A percentile compares a stretch with the other conserved stretches of the same genome.
These are phyloP conservation scores for Cecropterus lyciades DNA, from an alignment of 1,140 invertebrate species.

Conservation along the genomic window DNA sequence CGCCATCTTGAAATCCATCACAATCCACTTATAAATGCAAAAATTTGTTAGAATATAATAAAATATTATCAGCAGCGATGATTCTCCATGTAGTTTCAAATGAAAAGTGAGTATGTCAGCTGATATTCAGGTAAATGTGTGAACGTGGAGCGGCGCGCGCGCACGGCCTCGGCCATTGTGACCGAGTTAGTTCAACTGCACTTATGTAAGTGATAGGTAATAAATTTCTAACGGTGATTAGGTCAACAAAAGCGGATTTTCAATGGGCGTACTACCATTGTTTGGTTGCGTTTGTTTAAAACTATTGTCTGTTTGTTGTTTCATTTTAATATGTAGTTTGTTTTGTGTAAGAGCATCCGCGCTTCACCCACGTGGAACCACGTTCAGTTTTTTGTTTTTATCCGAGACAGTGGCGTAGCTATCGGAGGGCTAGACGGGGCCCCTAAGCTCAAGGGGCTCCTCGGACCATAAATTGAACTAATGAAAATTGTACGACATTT, in stretches of 20 bases:
- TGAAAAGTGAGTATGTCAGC: slow-evolving; percentile 24
- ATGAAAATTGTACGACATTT: no score
- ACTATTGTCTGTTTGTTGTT: no score
- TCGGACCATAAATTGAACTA: no score
- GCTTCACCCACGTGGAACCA: no score
- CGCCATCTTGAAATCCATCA: slow-evolving; percentile 32
- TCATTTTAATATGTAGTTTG: no score
- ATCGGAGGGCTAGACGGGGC: no score
- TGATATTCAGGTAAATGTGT: slow-evolving; percentile 30
- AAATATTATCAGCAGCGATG: background rate
- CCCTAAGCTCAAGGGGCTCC: no score
- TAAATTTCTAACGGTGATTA: slow-evolving; percentile 33
- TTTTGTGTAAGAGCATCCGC: no score
- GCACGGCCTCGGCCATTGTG: slow-evolving; percentile 49
- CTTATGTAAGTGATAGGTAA: slow-evolving; percentile 24
- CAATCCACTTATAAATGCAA: slow-evolving; percentile 4
- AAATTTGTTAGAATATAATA: background rate
- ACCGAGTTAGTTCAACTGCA: slow-evolving; percentile 54
- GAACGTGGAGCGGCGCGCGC: slow-evolving; percentile 33
- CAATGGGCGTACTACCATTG: background rate
- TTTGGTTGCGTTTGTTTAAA: background rate
- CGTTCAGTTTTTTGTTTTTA: no score
- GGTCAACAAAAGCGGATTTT: slow-evolving; percentile 22
- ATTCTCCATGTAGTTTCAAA: slow-evolving; percentile 7
- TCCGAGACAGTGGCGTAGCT: no score